A percentile compares a stretch with the other conserved stretches of the same genome.
Conservation (phyloP, 2,113 vertebrate species). For the Hemichromis elongatus region DNA sequence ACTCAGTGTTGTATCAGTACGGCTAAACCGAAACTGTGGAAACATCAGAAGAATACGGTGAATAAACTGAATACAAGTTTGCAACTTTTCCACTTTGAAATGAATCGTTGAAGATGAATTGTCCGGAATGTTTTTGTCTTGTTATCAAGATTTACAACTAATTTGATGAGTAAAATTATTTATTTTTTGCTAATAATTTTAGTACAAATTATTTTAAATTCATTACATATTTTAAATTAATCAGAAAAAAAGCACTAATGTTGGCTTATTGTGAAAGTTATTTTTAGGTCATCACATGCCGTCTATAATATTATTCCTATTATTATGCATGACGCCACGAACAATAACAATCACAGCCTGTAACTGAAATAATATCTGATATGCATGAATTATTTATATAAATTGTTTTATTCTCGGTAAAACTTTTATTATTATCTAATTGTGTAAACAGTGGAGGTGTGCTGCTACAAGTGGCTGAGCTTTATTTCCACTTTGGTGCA, state of each 20-base stretch:
- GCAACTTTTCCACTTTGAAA: not conserved
- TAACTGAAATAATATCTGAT: not conserved
- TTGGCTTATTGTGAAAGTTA: not conserved
- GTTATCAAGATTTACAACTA: not conserved
- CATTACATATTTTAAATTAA: not conserved
- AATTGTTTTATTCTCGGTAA: not conserved
- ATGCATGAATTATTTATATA: not conserved
- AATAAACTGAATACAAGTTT: not conserved
- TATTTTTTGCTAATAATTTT: not conserved
- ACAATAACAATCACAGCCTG: not conserved
- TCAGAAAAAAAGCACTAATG: not conserved
- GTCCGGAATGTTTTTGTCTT: too few species aligned
- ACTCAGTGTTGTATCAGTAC: not conserved
- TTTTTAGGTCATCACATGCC: not conserved
- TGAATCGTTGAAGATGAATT: not conserved
- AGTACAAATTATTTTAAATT: not conserved
- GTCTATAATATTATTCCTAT: not conserved
- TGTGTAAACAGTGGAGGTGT: not conserved
- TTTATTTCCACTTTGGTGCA: slow-evolving; percentile 59
- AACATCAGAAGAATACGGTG: not conserved
- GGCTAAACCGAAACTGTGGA: not conserved
- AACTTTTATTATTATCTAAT: not conserved
- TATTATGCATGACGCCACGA: not conserved
- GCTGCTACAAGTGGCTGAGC: slow-evolving; percentile 45
- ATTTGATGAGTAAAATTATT: not conserved